Evolutionary conservation across 92 coral and sea anemone species (phyloP), one percentile per base, ranked within the genome.

Genomic region (Micromussa lordhowensis): DNA sequence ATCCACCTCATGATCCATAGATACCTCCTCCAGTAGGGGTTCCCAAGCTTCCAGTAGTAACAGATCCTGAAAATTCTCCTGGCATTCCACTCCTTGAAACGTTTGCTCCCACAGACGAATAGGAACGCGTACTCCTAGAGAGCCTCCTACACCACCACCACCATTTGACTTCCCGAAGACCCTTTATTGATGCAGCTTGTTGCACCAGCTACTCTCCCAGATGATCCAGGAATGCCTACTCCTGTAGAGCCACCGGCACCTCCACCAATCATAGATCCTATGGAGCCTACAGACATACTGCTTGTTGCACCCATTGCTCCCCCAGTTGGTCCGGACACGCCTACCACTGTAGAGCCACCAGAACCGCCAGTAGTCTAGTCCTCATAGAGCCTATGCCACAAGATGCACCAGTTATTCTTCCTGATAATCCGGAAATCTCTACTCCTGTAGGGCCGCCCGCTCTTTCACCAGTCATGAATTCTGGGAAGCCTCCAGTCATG

Each of bases 261-360:
- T 34, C 48, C 48, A 73, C 88, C 36, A 28, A 24, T 55, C 5
- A 28, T 2, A 22, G n/a, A 2, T 51, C 40, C 58, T 2, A 34
- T n/a, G 30, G 57, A 28, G 49, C 88, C 88, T 15, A 18, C 57
- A 34, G 0, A 12, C 5, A 51, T 82, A 0, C 86, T 79, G 10
- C 78, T n/a, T 63, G 17, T n/a, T 10, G 86, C 38, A 16, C 57
- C 57, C 0, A 26, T 35, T 78, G 21, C 22, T 18, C 19, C 18
- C 5, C 38, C 76, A 28, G 15, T 15, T 77, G 74, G 19, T 36
- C 66, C 66, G 19, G n/a, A 3, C n/a, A 19, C 21, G 26, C 66
- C 66, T 59, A 16, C 26, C 19, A 35, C 92, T 69, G 26, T 83
- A 26, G 63, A 48, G 24, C 73, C 89, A 61, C 82, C 68, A 21